These are phyloP conservation scores for Hofmannophila pseudospretella DNA, from an alignment of 2,888 invertebrate genomes.

Conservation along the genomic window DNA sequence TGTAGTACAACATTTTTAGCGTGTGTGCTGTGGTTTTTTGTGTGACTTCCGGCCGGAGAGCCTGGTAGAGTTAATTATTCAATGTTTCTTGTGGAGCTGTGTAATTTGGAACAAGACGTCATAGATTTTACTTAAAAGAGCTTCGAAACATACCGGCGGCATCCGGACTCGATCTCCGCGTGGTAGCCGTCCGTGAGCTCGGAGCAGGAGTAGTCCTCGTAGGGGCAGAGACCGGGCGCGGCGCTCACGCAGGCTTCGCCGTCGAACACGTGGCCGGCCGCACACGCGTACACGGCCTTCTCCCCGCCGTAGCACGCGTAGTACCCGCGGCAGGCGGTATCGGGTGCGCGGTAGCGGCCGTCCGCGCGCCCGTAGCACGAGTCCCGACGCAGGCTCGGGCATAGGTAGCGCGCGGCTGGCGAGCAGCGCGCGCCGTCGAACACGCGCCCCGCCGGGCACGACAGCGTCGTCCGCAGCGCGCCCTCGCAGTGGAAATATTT, in stretches of 20 bases:
- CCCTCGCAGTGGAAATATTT: slow-evolving; percentile 72
- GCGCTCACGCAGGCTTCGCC: slow-evolving; percentile 73
- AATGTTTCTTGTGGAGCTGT: too few species aligned
- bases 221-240: slow-evolving; percentile 47
- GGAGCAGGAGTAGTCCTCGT: slow-evolving; percentile 63
- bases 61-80: too few species aligned
- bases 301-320: slow-evolving; percentile 75
- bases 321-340: slow-evolving; percentile 77
- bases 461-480: slow-evolving; percentile 49
- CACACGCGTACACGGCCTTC: slow-evolving; percentile 78
- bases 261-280: slow-evolving; percentile 70
- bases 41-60: too few species aligned
- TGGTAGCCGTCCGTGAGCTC: slow-evolving; percentile 77
- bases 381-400: slow-evolving; percentile 67
- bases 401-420: slow-evolving; percentile 45
- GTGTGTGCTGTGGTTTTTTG: too few species aligned
- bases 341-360: slow-evolving; percentile 71
- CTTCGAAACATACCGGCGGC: slow-evolving; percentile 49
- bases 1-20: too few species aligned
- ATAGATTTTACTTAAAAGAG: too few species aligned
- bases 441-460: slow-evolving; percentile 54
- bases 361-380: slow-evolving; percentile 73
- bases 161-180: slow-evolving; percentile 71
- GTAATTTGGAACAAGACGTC: too few species aligned
- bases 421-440: slow-evolving; percentile 69